phyloP scores from a whole-genome alignment of 2,113 vertebrate genomes.

The Anolis sagrei region DNA sequence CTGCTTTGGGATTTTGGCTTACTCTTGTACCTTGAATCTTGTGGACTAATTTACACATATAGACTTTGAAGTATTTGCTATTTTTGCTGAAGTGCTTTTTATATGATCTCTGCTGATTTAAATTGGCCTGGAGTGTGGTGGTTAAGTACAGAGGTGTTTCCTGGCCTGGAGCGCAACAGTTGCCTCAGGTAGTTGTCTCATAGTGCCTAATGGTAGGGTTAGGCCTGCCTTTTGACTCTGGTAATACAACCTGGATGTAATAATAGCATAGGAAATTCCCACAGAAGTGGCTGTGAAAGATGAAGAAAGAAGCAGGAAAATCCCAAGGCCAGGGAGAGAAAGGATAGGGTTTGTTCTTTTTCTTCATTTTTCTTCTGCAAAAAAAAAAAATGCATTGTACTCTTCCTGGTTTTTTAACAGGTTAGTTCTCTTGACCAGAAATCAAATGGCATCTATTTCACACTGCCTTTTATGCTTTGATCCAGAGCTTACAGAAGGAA shows the following conservation, averaged over 20 bases:
- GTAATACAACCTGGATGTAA: background rate
- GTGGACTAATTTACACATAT: no score
- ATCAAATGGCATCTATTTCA: background rate
- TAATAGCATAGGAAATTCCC: background rate
- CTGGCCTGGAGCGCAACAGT: no score
- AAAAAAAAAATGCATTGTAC: background rate
- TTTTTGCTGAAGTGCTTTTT: no score
- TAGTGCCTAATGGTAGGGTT: background rate
- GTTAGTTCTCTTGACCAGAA: background rate
- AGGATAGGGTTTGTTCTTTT: background rate
- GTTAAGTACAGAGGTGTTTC: no score
- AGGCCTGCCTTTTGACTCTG: background rate
- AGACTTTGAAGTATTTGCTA: no score
- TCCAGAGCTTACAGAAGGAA: background rate
- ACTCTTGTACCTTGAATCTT: no score
- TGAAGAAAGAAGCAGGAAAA: background rate
- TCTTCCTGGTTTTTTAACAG: background rate
- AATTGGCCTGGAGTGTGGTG: no score
- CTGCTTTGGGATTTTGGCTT: no score
- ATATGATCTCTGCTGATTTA: no score
- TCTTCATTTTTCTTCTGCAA: background rate
- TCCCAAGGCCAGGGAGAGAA: no score
- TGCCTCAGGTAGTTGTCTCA: background rate
- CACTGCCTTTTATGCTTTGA: background rate
- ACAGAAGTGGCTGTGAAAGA: background rate